Evolutionary conservation across 1,140 invertebrate genomes (phyloP), one percentile per base, ranked within the genome.

Genomic region (Aphidius gifuensis): DNA sequence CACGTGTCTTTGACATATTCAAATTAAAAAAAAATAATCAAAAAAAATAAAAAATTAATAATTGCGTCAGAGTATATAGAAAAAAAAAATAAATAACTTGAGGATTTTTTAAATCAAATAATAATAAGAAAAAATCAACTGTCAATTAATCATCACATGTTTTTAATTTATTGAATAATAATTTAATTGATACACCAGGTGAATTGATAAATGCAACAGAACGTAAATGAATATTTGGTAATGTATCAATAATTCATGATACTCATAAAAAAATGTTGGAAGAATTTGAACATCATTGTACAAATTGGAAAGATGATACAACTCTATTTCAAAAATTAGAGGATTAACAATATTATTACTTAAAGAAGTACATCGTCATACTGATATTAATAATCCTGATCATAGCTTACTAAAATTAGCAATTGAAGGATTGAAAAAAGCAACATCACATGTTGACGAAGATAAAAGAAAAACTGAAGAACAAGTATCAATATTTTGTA

Each of bases 381-480:
- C 96, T 46, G 83, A 82, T 66, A 91, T 91, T 80, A 89, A 82
- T 67, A 95, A 95, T 83, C 86, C 88, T 51, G 96, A 98, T 84
- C 86, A 94, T 81, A 81, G 80, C 62, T 88, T 90, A 66, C 83
- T 98, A 65, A 90, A 93, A 75, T 84, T 90, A 75, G 94, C 96
- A 23, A 84, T 97, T 67, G 89, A 87, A 69, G 88, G 89, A 67
- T 88, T 98, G 70, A 91, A 93, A 74, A 91, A 96, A 85, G 94
- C 97, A 11, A 95, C 96, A 88, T 92, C 90, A 66, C 90, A 96
- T 74, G 97, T 98, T 58, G 98, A 99, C 79, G 95, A 98, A 83
- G 94, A 97, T 76, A 98, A 97, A 79, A 84, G 95, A 66, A 94
- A 92, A 81, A 96, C 94, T 7, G 96, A 98, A 80, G 91, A 91